Conservation (phyloP, 2,888 invertebrate genomes). For the Folsomia candida region DNA sequence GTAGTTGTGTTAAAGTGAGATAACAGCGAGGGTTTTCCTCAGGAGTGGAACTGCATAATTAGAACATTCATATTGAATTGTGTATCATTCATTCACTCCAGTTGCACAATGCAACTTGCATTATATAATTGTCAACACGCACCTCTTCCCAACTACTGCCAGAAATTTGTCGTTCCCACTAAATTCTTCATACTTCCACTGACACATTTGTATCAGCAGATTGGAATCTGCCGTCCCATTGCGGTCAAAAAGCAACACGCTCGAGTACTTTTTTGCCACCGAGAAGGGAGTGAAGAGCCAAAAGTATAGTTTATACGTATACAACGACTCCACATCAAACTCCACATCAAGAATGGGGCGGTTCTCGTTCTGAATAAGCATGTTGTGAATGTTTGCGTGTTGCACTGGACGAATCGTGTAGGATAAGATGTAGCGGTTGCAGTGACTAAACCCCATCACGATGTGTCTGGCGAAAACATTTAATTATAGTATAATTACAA, state of each 20-base stretch:
- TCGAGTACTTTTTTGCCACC: conserved; percentile 61
- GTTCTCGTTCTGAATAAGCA: conserved; percentile 54
- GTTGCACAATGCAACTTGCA: too few species aligned
- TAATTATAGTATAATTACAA: neutral
- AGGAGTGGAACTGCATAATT: neutral
- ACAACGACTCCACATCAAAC: conserved; percentile 55
- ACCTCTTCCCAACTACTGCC: neutral
- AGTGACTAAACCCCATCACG: conserved; percentile 91
- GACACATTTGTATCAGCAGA: conserved; percentile 66
- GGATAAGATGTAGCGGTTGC: conserved; percentile 87
- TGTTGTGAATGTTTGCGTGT: neutral
- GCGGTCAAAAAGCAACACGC: conserved; percentile 63
- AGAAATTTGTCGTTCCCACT: conserved; percentile 41
- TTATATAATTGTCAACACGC: neutral
- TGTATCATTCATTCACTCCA: too few species aligned
- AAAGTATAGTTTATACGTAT: conserved; percentile 67
- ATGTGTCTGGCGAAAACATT: conserved; percentile 67
- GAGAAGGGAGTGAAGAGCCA: conserved; percentile 64
- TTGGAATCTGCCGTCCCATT: conserved; percentile 56
- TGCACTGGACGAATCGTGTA: conserved; percentile 63
- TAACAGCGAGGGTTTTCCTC: neutral
- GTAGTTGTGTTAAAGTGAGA: neutral
- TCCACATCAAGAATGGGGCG: neutral
- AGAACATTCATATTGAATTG: neutral
- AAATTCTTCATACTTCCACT: conserved; percentile 61